Conservation (phyloP, 2,888 invertebrate genomes). For the Cenopis cana region DNA sequence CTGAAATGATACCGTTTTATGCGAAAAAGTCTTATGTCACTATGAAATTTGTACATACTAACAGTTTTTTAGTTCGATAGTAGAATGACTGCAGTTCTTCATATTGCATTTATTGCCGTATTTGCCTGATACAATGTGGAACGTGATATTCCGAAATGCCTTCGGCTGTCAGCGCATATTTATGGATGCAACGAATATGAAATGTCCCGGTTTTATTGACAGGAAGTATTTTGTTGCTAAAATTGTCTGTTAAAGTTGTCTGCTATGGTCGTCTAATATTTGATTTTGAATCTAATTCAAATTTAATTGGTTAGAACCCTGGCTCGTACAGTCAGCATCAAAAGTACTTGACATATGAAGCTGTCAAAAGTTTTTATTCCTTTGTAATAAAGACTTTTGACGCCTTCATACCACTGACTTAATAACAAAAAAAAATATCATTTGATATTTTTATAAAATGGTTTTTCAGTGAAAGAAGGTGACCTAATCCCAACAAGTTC, state of each 20-base stretch:
- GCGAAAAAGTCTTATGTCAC: background rate
- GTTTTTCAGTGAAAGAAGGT: no score
- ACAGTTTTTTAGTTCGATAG: background rate
- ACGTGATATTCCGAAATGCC: constrained; percentile 29
- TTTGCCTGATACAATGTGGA: constrained; percentile 42
- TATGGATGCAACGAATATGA: constrained; percentile 31
- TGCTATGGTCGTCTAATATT: background rate
- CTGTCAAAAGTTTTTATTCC: no score
- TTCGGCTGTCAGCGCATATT: constrained; percentile 36
- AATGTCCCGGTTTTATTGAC: constrained; percentile 30
- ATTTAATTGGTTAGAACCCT: no score
- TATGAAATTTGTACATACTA: background rate
- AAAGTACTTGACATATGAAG: no score
- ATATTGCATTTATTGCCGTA: constrained; percentile 39
- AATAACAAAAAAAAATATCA: no score
- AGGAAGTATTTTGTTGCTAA: constrained; percentile 21
- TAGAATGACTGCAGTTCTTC: constrained; percentile 26
- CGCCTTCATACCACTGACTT: no score
- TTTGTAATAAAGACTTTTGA: no score
- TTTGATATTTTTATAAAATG: no score
- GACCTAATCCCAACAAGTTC: no score
- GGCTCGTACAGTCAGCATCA: no score
- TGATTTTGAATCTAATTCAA: no score
- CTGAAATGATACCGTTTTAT: background rate
- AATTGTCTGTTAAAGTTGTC: background rate